These are phyloP conservation scores for Oryzias dopingdopingensis DNA, from an alignment of 2,797 vertebrate genomes.

Conservation along the genomic window DNA sequence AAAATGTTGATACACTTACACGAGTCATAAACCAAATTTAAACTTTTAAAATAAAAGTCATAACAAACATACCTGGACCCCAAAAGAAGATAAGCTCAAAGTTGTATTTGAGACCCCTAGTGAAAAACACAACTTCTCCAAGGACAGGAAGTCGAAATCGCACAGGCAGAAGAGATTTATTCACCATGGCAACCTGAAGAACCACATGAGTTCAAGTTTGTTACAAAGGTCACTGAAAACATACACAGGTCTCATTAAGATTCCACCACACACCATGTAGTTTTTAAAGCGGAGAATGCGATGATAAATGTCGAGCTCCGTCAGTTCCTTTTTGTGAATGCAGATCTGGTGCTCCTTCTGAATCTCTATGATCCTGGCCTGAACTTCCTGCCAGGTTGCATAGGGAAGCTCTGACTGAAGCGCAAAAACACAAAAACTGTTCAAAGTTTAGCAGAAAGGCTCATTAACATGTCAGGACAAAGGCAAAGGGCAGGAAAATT, in stretches of 20 bases:
- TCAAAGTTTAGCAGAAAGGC: not conserved
- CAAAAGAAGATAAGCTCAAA: conserved; percentile 99
- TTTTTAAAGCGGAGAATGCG: conserved; percentile 98
- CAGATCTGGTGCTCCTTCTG: conserved; percentile 99
- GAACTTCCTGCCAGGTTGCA: conserved; percentile 97
- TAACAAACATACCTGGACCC: conserved; percentile 80
- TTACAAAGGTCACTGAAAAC: conserved; percentile 1
- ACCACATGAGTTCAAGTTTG: conserved; percentile 14
- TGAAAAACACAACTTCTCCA: conserved; percentile 90
- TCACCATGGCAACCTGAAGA: conserved; percentile 88
- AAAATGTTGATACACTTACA: not conserved
- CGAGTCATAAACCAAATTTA: not conserved
- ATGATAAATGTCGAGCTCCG: conserved; percentile 95
- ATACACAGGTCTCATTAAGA: not conserved
- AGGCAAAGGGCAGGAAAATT: not conserved
- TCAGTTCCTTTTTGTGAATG: conserved; percentile 96
- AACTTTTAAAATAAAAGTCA: not conserved
- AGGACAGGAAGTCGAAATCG: conserved; percentile 87
- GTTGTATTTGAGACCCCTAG: conserved; percentile 97
- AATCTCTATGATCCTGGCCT: conserved; percentile 95
- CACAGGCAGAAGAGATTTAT: conserved; percentile 95
- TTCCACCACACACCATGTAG: conserved; percentile 85
- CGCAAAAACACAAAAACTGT: conserved; percentile 3
- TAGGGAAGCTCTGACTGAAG: conserved; percentile 88
- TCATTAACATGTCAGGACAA: not conserved